A percentile compares a stretch with the other conserved stretches of the same genome.
Evolutionary conservation across 2,797 vertebrate species (phyloP).

Genomic region (Melanotaenia parkinsoni): DNA sequence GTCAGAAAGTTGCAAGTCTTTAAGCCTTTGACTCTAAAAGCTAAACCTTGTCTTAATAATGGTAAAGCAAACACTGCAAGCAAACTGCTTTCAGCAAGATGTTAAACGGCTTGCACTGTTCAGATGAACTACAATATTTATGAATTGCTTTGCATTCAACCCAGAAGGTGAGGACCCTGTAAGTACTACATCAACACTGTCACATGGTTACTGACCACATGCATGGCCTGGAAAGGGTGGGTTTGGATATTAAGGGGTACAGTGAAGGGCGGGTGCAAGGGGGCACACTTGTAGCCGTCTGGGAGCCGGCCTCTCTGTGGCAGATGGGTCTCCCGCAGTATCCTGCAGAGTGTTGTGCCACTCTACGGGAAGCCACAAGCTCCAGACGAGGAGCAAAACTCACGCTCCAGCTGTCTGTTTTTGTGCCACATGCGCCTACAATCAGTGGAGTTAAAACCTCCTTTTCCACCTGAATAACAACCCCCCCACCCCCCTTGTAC

Average conservation of each 20-base stretch:
- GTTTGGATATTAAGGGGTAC: constrained; percentile 50
- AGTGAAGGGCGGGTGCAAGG: constrained; percentile 34
- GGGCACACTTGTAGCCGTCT: constrained; percentile 38
- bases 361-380: constrained; percentile 76
- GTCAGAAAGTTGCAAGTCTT: no score
- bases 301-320: constrained; percentile 63
- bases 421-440: constrained; percentile 75
- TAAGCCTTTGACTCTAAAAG: neutral
- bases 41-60: neutral
- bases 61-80: constrained; percentile 1
- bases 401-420: constrained; percentile 80
- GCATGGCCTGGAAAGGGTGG: constrained; percentile 48
- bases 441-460: constrained; percentile 42
- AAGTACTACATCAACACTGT: constrained; percentile 47
- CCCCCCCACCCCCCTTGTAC: neutral
- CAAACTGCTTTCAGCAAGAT: constrained; percentile 7
- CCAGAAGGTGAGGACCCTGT: constrained; percentile 48
- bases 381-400: constrained; percentile 78
- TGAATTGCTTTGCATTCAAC: constrained; percentile 24
- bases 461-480: constrained; percentile 4
- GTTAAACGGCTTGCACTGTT: constrained; percentile 11
- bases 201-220: constrained; percentile 59
- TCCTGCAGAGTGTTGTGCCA: constrained; percentile 77
- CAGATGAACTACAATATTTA: constrained; percentile 26
- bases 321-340: constrained; percentile 75